Evolutionary conservation across 2,797 vertebrate genomes (phyloP).

Genomic region (Momotus momota): DNA sequence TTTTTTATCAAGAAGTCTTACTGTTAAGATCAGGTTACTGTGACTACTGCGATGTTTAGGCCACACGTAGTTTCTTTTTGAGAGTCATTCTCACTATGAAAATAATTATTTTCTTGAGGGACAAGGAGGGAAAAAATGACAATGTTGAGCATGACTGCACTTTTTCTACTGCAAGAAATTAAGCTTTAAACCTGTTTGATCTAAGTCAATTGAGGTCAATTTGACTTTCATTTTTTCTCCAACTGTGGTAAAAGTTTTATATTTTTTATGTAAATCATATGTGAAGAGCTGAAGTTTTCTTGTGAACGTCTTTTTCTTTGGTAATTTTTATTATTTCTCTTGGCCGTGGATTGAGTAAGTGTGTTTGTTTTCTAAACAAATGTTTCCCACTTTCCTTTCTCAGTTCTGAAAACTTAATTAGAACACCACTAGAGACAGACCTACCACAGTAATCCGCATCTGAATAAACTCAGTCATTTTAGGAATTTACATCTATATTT

Average conservation of each 20-base stretch:
- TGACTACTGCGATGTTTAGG: constrained; percentile 36
- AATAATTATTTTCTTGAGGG: constrained; percentile 23
- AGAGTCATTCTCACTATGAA: constrained; percentile 16
- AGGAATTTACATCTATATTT: neutral
- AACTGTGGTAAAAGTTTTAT: neutral
- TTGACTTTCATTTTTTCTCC: neutral
- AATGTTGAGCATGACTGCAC: neutral
- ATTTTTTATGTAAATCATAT: neutral
- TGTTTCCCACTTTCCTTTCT: neutral
- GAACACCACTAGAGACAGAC: neutral
- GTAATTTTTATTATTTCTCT: neutral
- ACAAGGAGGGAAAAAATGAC: neutral
- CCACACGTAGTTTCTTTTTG: neutral
- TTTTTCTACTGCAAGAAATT: neutral
- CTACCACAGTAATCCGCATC: neutral
- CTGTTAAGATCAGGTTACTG: constrained; percentile 42
- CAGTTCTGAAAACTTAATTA: neutral
- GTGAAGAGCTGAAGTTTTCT: neutral
- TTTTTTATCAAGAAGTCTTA: constrained; percentile 17
- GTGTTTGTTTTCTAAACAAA: neutral
- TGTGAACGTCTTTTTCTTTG: neutral
- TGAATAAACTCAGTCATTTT: neutral
- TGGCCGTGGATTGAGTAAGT: neutral
- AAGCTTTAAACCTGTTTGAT: neutral
- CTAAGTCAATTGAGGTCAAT: neutral